phyloP scores from a whole-genome alignment of 2,888 invertebrate genomes.

The Cenopis cana region DNA sequence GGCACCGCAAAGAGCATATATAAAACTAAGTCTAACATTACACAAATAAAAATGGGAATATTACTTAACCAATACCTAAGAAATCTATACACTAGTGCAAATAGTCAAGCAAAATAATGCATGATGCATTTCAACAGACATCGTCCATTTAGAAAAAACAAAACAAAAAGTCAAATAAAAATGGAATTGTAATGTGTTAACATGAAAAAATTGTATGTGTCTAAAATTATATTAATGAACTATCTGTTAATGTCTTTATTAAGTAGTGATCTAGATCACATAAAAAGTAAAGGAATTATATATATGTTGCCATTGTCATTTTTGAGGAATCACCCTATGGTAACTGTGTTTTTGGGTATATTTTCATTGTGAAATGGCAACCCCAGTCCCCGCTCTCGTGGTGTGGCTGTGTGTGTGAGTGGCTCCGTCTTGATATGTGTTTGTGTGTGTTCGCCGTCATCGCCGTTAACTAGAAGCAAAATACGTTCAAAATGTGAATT shows the following conservation, averaged over 20 bases:
- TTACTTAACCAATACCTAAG: constrained; percentile 76
- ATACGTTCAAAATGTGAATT: constrained; percentile 75
- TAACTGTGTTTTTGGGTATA: constrained; percentile 47
- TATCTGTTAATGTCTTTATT: constrained; percentile 84
- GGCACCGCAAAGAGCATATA: constrained; percentile 62
- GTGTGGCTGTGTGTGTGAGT: constrained; percentile 77
- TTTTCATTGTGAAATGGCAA: constrained; percentile 68
- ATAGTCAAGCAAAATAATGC: constrained; percentile 66
- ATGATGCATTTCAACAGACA: constrained; percentile 64
- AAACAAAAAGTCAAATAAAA: constrained; percentile 54
- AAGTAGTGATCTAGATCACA: constrained; percentile 81
- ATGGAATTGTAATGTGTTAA: constrained; percentile 77
- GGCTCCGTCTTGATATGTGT: constrained; percentile 84
- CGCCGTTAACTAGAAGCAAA: constrained; percentile 83
- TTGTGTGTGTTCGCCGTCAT: constrained; percentile 77
- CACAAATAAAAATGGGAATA: constrained; percentile 76
- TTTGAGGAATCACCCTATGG: constrained; percentile 43
- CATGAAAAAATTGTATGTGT: constrained; percentile 66
- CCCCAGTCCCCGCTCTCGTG: constrained; percentile 67
- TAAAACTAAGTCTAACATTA: constrained; percentile 69
- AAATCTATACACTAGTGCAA: constrained; percentile 55
- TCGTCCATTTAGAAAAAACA: constrained; percentile 59
- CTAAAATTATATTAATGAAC: constrained; percentile 73
- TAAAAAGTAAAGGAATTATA: constrained; percentile 78
- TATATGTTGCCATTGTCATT: constrained; percentile 67